Evolutionary conservation across 2,888 invertebrate genomes (phyloP).

Genomic region (Trypoxylon attenuatum): DNA sequence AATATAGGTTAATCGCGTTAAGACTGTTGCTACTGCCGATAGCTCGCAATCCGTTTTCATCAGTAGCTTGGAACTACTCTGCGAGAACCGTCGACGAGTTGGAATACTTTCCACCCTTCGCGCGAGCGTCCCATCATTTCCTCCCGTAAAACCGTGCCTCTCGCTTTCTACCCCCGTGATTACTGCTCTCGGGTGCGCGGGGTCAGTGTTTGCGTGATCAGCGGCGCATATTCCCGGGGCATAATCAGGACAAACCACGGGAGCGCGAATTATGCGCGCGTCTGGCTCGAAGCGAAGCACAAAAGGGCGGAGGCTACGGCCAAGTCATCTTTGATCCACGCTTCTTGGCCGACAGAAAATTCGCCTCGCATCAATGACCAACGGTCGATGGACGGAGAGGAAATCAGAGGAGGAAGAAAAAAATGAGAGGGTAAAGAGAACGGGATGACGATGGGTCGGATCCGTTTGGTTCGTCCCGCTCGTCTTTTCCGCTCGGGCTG

Average conservation of each 20-base stretch:
- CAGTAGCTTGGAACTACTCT: neutral
- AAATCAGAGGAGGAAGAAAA: conserved; percentile 5
- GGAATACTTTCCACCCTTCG: neutral
- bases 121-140: neutral
- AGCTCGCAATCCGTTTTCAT: conserved; percentile 9
- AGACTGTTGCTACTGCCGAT: conserved; percentile 5
- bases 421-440: conserved; percentile 11
- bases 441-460: conserved; percentile 28
- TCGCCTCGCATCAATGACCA: neutral
- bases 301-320: neutral
- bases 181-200: neutral
- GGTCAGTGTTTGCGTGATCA: neutral
- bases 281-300: neutral
- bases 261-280: neutral
- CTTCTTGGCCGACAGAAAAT: neutral
- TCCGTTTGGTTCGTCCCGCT: conserved; percentile 23
- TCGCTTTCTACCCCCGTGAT: neutral
- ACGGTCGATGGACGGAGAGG: too few relatives aligned
- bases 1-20: conserved; percentile 48
- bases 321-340: neutral
- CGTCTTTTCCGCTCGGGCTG: conserved; percentile 52
- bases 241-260: neutral
- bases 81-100: neutral
- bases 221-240: neutral
- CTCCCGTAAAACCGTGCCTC: neutral